These are phyloP conservation scores for Acanthurus lineatus DNA, from an alignment of 2,797 vertebrate genomes.

Conservation along the genomic window DNA sequence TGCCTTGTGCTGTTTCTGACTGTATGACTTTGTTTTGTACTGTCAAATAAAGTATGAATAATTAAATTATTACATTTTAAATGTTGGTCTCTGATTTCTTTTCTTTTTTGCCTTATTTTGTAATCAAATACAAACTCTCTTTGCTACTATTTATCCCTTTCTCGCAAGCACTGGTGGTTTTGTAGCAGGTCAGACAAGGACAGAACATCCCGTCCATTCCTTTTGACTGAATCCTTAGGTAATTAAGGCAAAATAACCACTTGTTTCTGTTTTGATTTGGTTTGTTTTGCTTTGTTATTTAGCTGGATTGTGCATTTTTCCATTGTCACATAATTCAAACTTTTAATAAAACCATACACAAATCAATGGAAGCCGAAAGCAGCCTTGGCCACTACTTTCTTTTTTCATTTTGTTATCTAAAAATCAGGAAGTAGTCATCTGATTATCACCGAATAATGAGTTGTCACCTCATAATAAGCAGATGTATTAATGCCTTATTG, in stretches of 20 bases:
- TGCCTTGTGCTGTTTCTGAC: slow-evolving; percentile 77
- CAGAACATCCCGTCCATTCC: background rate
- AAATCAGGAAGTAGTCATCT: too few relatives aligned
- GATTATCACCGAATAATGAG: too few relatives aligned
- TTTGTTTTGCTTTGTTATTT: too few relatives aligned
- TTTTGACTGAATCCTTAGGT: background rate
- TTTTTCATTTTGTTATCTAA: too few relatives aligned
- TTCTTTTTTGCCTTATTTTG: background rate
- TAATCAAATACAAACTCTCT: background rate
- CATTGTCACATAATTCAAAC: too few relatives aligned
- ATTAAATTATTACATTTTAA: slow-evolving; percentile 57
- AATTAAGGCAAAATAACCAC: background rate
- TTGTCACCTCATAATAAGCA: too few relatives aligned
- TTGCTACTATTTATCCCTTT: background rate
- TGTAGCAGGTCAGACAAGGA: background rate
- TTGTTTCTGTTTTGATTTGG: background rate
- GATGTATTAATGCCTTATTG: too few relatives aligned
- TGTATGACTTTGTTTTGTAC: slow-evolving; percentile 78
- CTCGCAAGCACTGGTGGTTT: background rate
- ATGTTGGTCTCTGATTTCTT: background rate
- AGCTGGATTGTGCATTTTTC: too few relatives aligned
- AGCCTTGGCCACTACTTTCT: too few relatives aligned
- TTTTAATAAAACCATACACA: too few relatives aligned
- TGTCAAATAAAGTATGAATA: slow-evolving; percentile 73
- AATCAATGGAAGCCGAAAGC: too few relatives aligned